Evolutionary conservation across 1,140 invertebrate genomes (phyloP), one percentile per base, ranked within the genome.

Genomic region (Anastrepha obliqua): DNA sequence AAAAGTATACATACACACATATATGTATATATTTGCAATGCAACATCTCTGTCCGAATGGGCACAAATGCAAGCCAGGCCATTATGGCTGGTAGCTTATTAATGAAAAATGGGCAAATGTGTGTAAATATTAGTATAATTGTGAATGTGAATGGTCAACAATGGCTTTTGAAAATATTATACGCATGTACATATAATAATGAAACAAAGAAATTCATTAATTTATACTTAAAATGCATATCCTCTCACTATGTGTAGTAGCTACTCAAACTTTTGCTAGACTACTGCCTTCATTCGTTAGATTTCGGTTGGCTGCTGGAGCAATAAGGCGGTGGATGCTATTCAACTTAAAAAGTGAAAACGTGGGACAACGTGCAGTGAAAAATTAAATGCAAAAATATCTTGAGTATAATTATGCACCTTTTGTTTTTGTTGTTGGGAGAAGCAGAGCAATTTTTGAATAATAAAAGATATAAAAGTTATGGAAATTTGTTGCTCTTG

Each of bases 141-240:
- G 51, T 55, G 51, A 42, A 44, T 15, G 20, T 70, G 29, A 42
- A 44, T 42, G 15, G 47, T 47, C 20, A 51, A 58, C n/a, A 81
- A 81, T 81, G 3, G 74, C 47, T 9, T 17, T 44, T 74, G 42
- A n/a, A 70, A 74, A 62, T 62, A 13, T 55, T 29, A 3, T 29
- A 15, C 47, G 29, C 15, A 55, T 8, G 51, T 65, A 65, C 20
- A 11, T 5, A 74, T 67, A 39, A 39, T 74, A 74, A 74, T 74
- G 44, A 74, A 39, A 74, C 42, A 74, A 74, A 17, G 44, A 74
- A 74, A 74, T 39, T 13, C 17, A 44, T 74, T 74, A 74, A 74
- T 74, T 74, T 74, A 39, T 74, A 74, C 67, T 74, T 74, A 74
- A 74, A 74, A 74, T 74, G 67, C 67, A 74, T 74, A 74, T 47